Evolutionary conservation across 2,797 vertebrate species (phyloP).

Genomic region (Spondyliosoma cantharus): DNA sequence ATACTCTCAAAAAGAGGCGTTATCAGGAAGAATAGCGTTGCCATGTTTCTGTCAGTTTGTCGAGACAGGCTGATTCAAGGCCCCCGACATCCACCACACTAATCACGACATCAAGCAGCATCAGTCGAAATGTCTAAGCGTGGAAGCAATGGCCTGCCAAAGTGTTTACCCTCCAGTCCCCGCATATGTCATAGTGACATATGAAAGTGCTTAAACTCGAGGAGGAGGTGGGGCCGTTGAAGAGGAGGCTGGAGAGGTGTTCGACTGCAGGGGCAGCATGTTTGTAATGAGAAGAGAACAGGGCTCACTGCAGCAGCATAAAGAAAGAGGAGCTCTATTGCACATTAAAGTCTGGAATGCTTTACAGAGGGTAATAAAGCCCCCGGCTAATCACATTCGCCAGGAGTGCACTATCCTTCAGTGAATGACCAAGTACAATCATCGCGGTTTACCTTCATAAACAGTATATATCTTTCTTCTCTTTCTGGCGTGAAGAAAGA

Average conservation of each 20-base stretch:
- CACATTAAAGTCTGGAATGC: slow-evolving; percentile 83
- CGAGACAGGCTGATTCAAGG: slow-evolving; percentile 43
- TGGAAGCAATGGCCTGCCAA: slow-evolving; percentile 44
- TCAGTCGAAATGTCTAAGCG: slow-evolving; percentile 51
- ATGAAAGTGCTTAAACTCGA: slow-evolving; percentile 74
- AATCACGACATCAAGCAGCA: slow-evolving; percentile 59
- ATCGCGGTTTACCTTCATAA: slow-evolving; percentile 65
- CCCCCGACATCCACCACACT: slow-evolving; percentile 21
- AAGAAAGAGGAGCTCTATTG: slow-evolving; percentile 76
- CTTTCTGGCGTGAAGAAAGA: slow-evolving; percentile 20
- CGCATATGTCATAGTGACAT: slow-evolving; percentile 78
- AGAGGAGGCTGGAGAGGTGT: slow-evolving; percentile 63
- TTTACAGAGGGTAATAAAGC: slow-evolving; percentile 84
- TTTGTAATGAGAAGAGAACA: slow-evolving; percentile 80
- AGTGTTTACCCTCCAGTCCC: slow-evolving; percentile 72
- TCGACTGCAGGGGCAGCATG: slow-evolving; percentile 79
- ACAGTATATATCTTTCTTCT: slow-evolving; percentile 40
- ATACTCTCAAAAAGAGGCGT: slow-evolving; percentile 14
- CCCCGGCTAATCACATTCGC: slow-evolving; percentile 80
- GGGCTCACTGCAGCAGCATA: slow-evolving; percentile 76
- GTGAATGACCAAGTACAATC: slow-evolving; percentile 64
- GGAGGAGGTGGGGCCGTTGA: slow-evolving; percentile 45
- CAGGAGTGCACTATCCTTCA: slow-evolving; percentile 73
- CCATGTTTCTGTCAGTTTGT: slow-evolving; percentile 44
- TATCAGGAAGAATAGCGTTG: slow-evolving; percentile 2